Base-by-base conservation (phyloP, 2,113 vertebrate genomes). In the Mus pahari region DNA sequence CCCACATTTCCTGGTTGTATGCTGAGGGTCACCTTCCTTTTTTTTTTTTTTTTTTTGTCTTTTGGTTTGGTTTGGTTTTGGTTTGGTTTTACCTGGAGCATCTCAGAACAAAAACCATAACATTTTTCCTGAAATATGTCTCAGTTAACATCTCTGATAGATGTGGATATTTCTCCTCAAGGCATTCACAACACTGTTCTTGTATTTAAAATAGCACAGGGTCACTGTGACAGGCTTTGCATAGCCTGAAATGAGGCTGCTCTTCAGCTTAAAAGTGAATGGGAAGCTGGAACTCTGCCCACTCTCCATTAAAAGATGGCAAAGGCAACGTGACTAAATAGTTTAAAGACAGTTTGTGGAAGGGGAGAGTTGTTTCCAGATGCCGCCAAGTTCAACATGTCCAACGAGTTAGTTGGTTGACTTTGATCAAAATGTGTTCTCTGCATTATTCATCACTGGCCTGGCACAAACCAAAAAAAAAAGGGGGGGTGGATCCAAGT, bases 401-500 rank as follows among this genome's bases (percentile, higher is more conserved):
- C 33, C 22, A 88, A 50, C 42, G 75, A 50, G 48, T 24, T 19
- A 71, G 7, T 73, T 24, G n/a, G 55, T 91, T 36, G 6, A 36
- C 66, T 68, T 79, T 68, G 53, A 66, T 48, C 33, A 81, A 55
- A 87, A 58, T 39, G 48, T 64, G 16, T 24, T 75, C 75, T 42
- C 53, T 90, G 36, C 62, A 64, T 86, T 79, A 66, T 64, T 81
- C 55, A n/a, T 42, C 64, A 58, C 42, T 24, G 39, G 28, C 50
- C 66, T 86, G 53, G 45, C 60, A 68, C 16, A 31, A 33, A n/a
- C 31, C 7, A 17, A 53, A 62, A 78, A 28, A 11, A 33, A 16
- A 14, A 0, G 1, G 31, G 31, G 28, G 24, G 5, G 68, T 48
- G 7, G 8, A 22, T 22, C 11, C 42, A 33, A 11, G 20, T 11